A percentile compares a stretch with the other conserved stretches of the same genome.
Evolutionary conservation across 2,888 invertebrate genomes (phyloP).

Genomic region (Mantis religiosa): DNA sequence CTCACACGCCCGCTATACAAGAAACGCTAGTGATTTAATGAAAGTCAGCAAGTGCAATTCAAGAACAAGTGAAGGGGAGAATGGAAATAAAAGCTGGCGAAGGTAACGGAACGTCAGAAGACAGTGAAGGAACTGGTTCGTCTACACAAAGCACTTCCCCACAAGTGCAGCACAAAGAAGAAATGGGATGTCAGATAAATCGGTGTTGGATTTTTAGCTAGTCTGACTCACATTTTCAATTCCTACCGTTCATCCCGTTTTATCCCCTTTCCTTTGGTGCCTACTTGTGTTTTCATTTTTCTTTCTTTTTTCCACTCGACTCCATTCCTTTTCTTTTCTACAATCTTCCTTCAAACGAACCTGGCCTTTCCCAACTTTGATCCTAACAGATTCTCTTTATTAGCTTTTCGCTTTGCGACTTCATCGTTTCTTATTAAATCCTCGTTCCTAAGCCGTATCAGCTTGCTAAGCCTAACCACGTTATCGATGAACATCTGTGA

Average conservation of each 20-base stretch:
- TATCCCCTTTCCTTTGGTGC: not conserved
- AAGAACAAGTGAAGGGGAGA: not conserved
- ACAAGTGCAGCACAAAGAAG: slow-evolving; percentile 7
- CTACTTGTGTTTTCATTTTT: not conserved
- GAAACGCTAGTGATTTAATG: not conserved
- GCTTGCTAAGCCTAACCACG: not conserved
- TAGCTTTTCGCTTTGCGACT: not conserved
- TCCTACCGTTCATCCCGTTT: slow-evolving; percentile 11
- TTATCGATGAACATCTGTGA: not conserved
- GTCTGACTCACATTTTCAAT: slow-evolving; percentile 17
- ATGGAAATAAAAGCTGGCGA: not conserved
- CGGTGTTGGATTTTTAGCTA: slow-evolving; percentile 16
- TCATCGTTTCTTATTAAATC: not conserved
- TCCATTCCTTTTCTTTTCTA: no score
- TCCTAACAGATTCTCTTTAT: not conserved
- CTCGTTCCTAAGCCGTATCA: not conserved
- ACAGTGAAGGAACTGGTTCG: no score
- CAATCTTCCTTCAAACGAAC: not conserved
- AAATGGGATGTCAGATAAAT: slow-evolving; percentile 21
- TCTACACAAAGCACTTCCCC: not conserved
- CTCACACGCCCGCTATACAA: no score
- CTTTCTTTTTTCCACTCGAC: not conserved
- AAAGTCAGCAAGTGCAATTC: not conserved
- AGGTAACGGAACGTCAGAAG: not conserved
- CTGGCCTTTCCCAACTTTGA: not conserved